phyloP scores from a whole-genome alignment of 2,113 vertebrate species.

The Equus quagga region DNA sequence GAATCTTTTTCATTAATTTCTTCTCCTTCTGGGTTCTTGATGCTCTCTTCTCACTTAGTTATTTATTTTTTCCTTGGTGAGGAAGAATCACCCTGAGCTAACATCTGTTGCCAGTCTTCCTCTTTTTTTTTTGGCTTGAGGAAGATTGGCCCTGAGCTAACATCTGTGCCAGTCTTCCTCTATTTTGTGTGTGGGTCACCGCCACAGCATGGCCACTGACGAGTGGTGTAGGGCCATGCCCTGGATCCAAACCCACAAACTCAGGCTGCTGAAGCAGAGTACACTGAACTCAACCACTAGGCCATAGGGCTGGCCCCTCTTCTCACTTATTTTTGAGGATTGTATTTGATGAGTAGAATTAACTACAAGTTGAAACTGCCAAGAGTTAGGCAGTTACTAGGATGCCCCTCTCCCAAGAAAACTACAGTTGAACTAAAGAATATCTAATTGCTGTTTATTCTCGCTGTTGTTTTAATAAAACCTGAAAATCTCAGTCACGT shows the following conservation, averaged over 20 bases:
- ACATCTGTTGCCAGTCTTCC: no score
- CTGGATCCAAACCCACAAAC: no score
- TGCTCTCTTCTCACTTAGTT: not conserved
- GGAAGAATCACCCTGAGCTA: no score
- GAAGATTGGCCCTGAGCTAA: no score
- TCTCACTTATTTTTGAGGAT: not conserved
- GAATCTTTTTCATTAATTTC: not conserved
- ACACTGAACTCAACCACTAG: no score
- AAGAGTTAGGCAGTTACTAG: not conserved
- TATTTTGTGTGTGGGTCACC: no score
- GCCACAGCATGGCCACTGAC: no score
- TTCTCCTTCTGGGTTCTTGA: not conserved
- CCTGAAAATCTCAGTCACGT: not conserved
- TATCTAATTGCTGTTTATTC: not conserved
- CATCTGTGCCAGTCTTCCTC: no score
- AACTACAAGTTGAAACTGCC: not conserved
- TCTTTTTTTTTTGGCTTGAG: no score
- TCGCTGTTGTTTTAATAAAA: not conserved
- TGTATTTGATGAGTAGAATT: conserved; percentile 1
- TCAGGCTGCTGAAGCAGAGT: no score
- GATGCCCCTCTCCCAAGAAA: not conserved
- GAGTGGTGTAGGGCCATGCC: no score
- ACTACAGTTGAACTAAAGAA: not conserved
- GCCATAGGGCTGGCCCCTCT: no score
- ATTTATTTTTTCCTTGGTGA: not conserved